Conservation (phyloP, 1,140 invertebrate genomes). For the Riptortus pedestris region DNA sequence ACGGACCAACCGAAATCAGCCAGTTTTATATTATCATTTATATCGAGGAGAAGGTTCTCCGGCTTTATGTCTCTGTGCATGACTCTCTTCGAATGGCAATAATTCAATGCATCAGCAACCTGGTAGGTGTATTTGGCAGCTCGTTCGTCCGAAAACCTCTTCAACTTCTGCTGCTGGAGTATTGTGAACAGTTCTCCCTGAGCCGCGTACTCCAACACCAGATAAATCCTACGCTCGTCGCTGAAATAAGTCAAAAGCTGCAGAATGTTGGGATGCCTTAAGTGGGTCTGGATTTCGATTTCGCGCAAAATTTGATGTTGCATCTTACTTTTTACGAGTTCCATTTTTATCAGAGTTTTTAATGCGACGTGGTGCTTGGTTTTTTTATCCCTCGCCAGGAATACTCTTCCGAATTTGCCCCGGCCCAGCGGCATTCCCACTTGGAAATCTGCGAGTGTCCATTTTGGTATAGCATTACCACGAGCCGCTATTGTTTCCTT, state of each 20-base stretch:
- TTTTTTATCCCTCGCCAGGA: slow-evolving; percentile 76
- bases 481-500: background rate
- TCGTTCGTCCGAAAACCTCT: no score
- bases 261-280: no score
- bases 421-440: slow-evolving; percentile 70
- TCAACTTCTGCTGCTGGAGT: no score
- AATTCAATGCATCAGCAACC: slow-evolving; percentile 80
- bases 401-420: slow-evolving; percentile 88
- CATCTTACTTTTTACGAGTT: slow-evolving; percentile 49
- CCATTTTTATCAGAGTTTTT: slow-evolving; percentile 82
- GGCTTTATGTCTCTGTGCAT: slow-evolving; percentile 88
- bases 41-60: slow-evolving; percentile 74
- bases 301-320: no score
- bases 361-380: slow-evolving; percentile 80
- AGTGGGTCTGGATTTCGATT: no score
- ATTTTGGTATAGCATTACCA: background rate
- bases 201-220: no score
- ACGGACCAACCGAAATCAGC: slow-evolving; percentile 94
- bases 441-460: slow-evolving; percentile 49
- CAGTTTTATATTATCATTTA: slow-evolving; percentile 70
- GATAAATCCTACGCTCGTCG: no score
- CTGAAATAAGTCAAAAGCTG: no score
- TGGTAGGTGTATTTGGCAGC: slow-evolving; percentile 81
- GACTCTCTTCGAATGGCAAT: slow-evolving; percentile 79
- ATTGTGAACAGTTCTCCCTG: no score